These are phyloP conservation scores for Theretra japonica DNA, from an alignment of 2,888 invertebrate species.

Conservation along the genomic window DNA sequence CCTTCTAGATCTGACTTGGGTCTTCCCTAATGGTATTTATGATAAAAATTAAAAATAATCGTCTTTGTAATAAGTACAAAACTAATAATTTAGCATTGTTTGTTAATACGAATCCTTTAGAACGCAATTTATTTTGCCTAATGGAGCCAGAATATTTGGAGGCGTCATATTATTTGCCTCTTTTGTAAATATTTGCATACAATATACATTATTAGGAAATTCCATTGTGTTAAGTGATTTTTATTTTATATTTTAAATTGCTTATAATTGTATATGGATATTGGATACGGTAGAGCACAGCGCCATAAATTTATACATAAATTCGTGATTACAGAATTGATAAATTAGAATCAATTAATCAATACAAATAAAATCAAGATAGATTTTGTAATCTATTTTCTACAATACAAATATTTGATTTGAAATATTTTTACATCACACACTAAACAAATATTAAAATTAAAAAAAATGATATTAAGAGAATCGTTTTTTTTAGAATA, in stretches of 20 bases:
- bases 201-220: conserved; percentile 19
- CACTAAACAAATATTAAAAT: no score
- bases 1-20: not conserved
- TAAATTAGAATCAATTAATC: no score
- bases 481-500: not conserved
- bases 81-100: not conserved
- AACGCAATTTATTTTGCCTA: conserved; percentile 11
- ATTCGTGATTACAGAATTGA: no score
- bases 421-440: no score
- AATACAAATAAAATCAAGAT: no score
- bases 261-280: not conserved
- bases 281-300: not conserved
- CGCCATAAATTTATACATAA: no score
- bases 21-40: conserved; percentile 7
- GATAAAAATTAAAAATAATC: not conserved
- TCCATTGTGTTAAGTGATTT: conserved; percentile 9
- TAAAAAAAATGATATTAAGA: not conserved
- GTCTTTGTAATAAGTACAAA: not conserved
- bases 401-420: no score
- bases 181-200: not conserved
- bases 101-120: not conserved
- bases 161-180: conserved; percentile 13
- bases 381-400: no score
- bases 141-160: not conserved
- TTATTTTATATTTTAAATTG: not conserved